A percentile compares a stretch with the other conserved stretches of the same genome.
phyloP scores from a whole-genome alignment of 2,113 vertebrate genomes.

The Lates calcarifer region DNA sequence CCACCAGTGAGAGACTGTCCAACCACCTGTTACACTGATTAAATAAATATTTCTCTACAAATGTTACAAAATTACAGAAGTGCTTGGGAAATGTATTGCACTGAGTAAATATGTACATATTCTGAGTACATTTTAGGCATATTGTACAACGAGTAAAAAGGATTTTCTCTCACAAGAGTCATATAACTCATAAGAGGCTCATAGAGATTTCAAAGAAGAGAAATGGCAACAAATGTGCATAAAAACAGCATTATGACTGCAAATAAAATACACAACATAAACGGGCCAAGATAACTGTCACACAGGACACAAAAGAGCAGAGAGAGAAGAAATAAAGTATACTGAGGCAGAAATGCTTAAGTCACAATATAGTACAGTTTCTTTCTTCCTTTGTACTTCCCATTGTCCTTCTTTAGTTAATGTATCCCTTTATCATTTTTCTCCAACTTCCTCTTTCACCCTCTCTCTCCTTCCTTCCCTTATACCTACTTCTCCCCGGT shows the following conservation, averaged over 20 bases:
- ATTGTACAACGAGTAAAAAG: not conserved
- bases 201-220: not conserved
- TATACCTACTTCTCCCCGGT: not conserved
- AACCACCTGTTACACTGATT: not conserved
- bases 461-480: not conserved
- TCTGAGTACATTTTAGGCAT: not conserved
- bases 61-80: not conserved
- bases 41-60: not conserved
- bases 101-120: not conserved
- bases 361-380: not conserved
- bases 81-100: not conserved
- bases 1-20: not conserved
- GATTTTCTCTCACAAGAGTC: too few relatives aligned
- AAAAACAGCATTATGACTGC: not conserved
- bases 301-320: not conserved
- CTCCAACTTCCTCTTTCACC: too few relatives aligned
- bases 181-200: not conserved
- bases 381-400: not conserved
- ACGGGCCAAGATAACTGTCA: not conserved
- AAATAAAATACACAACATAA: slow-evolving; percentile 15
- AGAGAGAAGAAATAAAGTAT: not conserved
- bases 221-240: not conserved
- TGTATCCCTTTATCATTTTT: not conserved
- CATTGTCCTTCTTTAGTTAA: not conserved
- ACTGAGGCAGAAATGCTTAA: not conserved